Evolutionary conservation across 2,113 vertebrate species (phyloP).

Genomic region (Dicrurus megarhynchus): DNA sequence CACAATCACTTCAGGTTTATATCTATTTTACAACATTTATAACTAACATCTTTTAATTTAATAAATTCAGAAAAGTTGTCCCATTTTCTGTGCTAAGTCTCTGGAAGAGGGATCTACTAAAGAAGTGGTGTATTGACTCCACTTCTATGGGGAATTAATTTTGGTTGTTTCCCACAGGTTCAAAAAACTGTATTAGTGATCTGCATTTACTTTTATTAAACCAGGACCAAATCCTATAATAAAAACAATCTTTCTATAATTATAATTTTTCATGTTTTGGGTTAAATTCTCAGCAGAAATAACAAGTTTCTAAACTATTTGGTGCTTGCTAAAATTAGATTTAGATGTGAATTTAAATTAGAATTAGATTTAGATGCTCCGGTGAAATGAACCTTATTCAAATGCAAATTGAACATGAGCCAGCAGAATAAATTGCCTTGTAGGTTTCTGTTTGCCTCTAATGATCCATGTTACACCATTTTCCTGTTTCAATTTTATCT

Average conservation of each 20-base stretch:
- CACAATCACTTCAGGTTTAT: background rate
- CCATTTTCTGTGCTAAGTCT: background rate
- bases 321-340: constrained; percentile 6
- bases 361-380: background rate
- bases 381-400: constrained; percentile 25
- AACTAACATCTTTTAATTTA: background rate
- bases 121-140: background rate
- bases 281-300: constrained; percentile 19
- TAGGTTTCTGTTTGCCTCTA: background rate
- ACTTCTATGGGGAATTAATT: background rate
- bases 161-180: background rate
- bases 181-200: background rate
- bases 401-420: constrained; percentile 24
- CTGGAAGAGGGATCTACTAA: background rate
- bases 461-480: background rate
- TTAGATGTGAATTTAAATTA: background rate
- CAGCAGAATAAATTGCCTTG: background rate
- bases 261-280: background rate
- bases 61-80: background rate
- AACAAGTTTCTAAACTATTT: background rate
- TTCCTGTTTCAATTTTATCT: background rate
- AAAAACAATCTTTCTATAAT: background rate
- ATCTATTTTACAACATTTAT: background rate
- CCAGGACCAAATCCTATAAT: background rate
- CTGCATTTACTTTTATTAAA: background rate